Base-by-base conservation (phyloP, 2,797 vertebrate genomes). In the Okamejei kenojei region DNA sequence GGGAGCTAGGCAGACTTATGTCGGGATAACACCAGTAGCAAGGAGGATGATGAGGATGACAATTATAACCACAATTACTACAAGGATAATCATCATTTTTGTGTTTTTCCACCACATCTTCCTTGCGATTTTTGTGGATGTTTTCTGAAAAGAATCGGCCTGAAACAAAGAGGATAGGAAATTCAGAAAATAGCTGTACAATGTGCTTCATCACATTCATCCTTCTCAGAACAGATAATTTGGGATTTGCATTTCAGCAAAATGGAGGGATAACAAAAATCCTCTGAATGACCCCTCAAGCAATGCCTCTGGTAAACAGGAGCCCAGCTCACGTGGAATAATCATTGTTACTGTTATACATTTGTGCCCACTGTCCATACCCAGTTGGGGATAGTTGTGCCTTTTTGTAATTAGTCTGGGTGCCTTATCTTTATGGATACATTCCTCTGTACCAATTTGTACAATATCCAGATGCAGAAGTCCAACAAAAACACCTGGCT, bases 101-200 rank as follows among this genome's bases (percentile, higher is more conserved):
- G 95, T 95, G 93, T 97, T 97, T 95, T 96, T 97, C 97, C 97
- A 97, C 97, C 97, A 97, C 95, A 96, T 97, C 93, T 97, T 98
- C 93, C 96, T 96, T 93, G 97, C 96, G 74, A 96, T 96, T 6
- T 95, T 95, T 4, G 95, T 95, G 7, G 96, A 96, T 0, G 96
- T 97, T 94, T 95, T 97, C 93, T 97, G 96, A 94, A 97, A 97
- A 7, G 97, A 96, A 94, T 97, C 96, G 0, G 96, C 97, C 98
- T 98, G 95, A 94, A 95, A 95, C 93, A 95, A 94, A 94, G 93
- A 63, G 58, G 35, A 81, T 81, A 84, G 68, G 23, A 38, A 93
- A 29, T 65, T 71, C 32, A 63, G 77, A 79, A 58, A 65, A 38
- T 38, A 63, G n/a, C 26, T 82, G 23, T 61, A 82, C 21, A 58